Percentiles rank a stretch among this genome's conserved stretches.
These are phyloP conservation scores for Microtus californicus DNA, from an alignment of 2,797 vertebrate genomes.

Conservation along the genomic window DNA sequence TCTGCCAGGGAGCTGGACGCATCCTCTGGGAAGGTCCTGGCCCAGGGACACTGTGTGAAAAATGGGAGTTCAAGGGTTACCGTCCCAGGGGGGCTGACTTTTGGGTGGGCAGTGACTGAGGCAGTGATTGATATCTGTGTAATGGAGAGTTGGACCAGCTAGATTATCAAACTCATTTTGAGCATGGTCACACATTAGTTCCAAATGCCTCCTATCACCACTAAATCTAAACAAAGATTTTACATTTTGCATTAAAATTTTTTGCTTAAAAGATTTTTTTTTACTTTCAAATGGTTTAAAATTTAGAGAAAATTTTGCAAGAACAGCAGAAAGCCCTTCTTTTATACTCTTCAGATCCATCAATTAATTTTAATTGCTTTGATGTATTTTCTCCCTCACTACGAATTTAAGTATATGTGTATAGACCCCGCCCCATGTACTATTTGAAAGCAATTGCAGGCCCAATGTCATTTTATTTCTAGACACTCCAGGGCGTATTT, in stretches of 20 bases:
- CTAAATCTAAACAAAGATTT: constrained; percentile 44
- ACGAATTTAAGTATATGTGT: background rate
- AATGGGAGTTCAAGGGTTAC: constrained; percentile 47
- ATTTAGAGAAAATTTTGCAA: constrained; percentile 25
- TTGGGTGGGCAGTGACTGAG: constrained; percentile 70
- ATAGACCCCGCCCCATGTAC: accelerated
- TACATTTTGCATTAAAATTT: background rate
- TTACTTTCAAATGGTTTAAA: background rate
- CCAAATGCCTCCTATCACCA: background rate
- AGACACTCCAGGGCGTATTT: background rate
- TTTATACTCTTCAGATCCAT: background rate
- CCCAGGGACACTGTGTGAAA: constrained; percentile 66
- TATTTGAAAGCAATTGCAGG: background rate
- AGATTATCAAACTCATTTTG: constrained; percentile 81
- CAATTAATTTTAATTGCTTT: constrained; percentile 3
- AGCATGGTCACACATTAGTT: constrained; percentile 62
- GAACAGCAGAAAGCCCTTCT: background rate
- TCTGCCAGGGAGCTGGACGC: constrained; percentile 32
- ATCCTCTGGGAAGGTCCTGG: constrained; percentile 57
- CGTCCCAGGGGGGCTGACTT: constrained; percentile 70
- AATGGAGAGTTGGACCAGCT: constrained; percentile 61
- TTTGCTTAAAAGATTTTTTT: background rate
- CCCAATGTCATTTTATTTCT: background rate
- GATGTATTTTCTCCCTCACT: background rate
- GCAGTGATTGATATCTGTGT: constrained; percentile 70